phyloP scores from a whole-genome alignment of 2,797 vertebrate genomes.

The Pelobates cultripes region DNA sequence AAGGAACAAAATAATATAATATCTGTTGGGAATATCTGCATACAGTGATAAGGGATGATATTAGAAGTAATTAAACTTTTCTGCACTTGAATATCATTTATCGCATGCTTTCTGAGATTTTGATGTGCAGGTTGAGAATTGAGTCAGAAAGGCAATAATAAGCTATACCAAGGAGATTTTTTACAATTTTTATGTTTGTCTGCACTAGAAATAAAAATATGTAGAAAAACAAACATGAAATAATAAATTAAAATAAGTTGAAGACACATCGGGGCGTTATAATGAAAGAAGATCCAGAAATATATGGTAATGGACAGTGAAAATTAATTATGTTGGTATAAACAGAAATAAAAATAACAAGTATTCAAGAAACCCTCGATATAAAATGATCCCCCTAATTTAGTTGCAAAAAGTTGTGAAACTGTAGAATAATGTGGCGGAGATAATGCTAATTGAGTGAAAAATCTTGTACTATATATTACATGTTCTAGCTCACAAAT shows the following conservation, averaged over 20 bases:
- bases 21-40: slow-evolving; percentile 2
- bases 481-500: not conserved
- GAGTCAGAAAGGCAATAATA: not conserved
- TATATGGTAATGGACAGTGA: not conserved
- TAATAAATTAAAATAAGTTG: not conserved
- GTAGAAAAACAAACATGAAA: not conserved
- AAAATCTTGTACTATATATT: slow-evolving; percentile 1
- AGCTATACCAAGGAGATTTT: not conserved
- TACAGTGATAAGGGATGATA: slow-evolving; percentile 1
- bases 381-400: slow-evolving; percentile 13
- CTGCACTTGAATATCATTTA: not conserved
- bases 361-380: not conserved
- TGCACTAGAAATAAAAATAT: not conserved
- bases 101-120: not conserved
- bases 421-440: not conserved
- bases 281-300: not conserved
- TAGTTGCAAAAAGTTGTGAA: slow-evolving; percentile 3
- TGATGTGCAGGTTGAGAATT: not conserved
- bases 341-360: too few relatives aligned
- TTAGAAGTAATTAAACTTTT: slow-evolving; percentile 17
- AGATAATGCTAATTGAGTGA: slow-evolving; percentile 16
- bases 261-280: not conserved
- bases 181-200: not conserved
- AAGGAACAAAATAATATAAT: slow-evolving; percentile 14
- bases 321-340: not conserved